phyloP scores from a whole-genome alignment of 2,888 invertebrate genomes.

The Calameuta pallipes region DNA sequence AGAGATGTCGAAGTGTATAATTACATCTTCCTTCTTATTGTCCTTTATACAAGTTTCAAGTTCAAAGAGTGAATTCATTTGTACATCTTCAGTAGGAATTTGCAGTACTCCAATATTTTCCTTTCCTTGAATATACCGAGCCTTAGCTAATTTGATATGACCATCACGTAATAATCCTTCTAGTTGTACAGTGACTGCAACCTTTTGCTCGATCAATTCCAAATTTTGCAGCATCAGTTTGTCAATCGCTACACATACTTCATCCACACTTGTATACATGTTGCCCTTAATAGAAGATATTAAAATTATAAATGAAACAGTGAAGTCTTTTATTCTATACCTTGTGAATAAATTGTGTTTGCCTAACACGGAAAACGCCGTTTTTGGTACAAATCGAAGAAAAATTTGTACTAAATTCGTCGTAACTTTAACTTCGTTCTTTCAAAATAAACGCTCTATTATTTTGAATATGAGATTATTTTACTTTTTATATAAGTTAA shows the following conservation, averaged over 20 bases:
- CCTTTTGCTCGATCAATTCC: slow-evolving; percentile 79
- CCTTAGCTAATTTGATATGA: slow-evolving; percentile 80
- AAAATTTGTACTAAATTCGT: not conserved
- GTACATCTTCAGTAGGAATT: slow-evolving; percentile 73
- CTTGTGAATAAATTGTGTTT: not conserved
- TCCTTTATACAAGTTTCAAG: slow-evolving; percentile 55
- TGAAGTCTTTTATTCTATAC: not conserved
- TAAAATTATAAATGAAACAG: not conserved
- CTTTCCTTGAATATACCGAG: slow-evolving; percentile 83
- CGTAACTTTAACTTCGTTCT: not conserved
- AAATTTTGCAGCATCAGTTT: slow-evolving; percentile 76
- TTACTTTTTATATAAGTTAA: not conserved
- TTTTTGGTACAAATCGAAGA: not conserved
- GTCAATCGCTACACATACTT: slow-evolving; percentile 74
- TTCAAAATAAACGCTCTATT: not conserved
- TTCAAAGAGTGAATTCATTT: slow-evolving; percentile 53
- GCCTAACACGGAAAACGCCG: not conserved
- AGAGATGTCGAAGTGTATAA: slow-evolving; percentile 55
- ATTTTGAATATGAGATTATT: not conserved
- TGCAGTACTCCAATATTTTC: slow-evolving; percentile 77
- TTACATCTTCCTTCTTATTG: slow-evolving; percentile 53
- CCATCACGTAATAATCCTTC: slow-evolving; percentile 78
- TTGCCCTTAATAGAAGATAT: not conserved
- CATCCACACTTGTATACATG: slow-evolving; percentile 53
- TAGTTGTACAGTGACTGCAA: slow-evolving; percentile 75